A percentile compares a stretch with the other conserved stretches of the same genome.
phyloP scores from a whole-genome alignment of 1,140 invertebrate genomes.

The Nymphalis io region DNA sequence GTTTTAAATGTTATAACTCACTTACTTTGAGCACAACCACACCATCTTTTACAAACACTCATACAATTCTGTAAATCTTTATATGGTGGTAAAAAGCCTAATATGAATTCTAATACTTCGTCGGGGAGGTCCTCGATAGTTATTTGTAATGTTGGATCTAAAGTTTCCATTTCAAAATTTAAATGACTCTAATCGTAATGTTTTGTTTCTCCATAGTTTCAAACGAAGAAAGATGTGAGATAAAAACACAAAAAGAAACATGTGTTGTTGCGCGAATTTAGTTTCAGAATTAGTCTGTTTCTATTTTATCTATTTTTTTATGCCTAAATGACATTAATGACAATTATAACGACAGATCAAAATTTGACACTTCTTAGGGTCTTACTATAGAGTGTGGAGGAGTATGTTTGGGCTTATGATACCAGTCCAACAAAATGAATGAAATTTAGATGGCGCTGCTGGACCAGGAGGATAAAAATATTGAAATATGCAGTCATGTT shows the following conservation, averaged over 20 bases:
- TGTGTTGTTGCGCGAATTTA: neutral
- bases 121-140: slow-evolving; percentile 90
- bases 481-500: too few relatives aligned
- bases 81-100: slow-evolving; percentile 93
- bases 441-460: too few relatives aligned
- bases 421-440: too few relatives aligned
- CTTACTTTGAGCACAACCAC: slow-evolving; percentile 89
- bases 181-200: neutral
- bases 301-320: slow-evolving; percentile 9
- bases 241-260: neutral
- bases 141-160: slow-evolving; percentile 56
- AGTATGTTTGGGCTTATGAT: too few relatives aligned
- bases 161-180: slow-evolving; percentile 52
- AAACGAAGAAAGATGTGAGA: neutral
- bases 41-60: slow-evolving; percentile 93
- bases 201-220: slow-evolving; percentile 14
- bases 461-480: too few relatives aligned
- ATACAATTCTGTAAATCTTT: slow-evolving; percentile 92
- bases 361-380: neutral
- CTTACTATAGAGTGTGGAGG: too few relatives aligned
- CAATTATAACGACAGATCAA: slow-evolving; percentile 8
- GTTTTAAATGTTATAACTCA: slow-evolving; percentile 15
- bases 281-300: slow-evolving; percentile 9
- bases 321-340: slow-evolving; percentile 2
- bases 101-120: slow-evolving; percentile 95